phyloP scores from a whole-genome alignment of 2,797 vertebrate species.

The Sparus aurata region DNA sequence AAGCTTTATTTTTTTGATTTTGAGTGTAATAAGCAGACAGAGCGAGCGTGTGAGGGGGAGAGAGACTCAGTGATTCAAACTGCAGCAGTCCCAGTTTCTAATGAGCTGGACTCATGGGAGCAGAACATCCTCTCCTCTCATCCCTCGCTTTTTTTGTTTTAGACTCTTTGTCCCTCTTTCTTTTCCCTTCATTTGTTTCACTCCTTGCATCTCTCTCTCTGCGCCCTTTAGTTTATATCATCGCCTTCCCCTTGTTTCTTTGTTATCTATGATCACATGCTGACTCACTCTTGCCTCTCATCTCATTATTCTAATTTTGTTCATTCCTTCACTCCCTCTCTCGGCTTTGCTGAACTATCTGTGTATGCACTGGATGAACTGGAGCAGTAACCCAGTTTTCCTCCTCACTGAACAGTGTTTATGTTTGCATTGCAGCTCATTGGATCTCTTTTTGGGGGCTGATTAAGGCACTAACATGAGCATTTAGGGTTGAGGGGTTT shows the following conservation, averaged over 20 bases:
- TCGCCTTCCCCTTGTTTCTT: neutral
- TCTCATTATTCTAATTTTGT: conserved; percentile 37
- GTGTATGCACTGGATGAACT: neutral
- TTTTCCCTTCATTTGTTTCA: neutral
- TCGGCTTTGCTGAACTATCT: conserved; percentile 3
- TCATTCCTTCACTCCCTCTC: neutral
- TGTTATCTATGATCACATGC: neutral
- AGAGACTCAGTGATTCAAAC: conserved; percentile 5
- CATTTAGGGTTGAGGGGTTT: neutral
- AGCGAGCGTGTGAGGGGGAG: neutral
- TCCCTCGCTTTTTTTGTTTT: neutral
- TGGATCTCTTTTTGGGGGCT: neutral
- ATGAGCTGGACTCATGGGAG: conserved; percentile 39
- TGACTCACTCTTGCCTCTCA: conserved; percentile 41
- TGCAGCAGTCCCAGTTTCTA: conserved; percentile 35
- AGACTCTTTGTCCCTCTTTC: neutral
- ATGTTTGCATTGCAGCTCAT: conserved; percentile 5
- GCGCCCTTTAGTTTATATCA: neutral
- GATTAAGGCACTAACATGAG: neutral
- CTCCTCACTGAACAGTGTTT: conserved; percentile 6
- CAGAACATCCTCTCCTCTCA: conserved; percentile 12
- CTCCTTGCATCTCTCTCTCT: neutral
- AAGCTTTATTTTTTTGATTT: neutral
- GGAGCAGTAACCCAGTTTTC: conserved; percentile 49
- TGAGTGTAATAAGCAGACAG: neutral